Evolutionary conservation across 2,888 invertebrate genomes (phyloP).

Genomic region (Polydrusus tereticollis): DNA sequence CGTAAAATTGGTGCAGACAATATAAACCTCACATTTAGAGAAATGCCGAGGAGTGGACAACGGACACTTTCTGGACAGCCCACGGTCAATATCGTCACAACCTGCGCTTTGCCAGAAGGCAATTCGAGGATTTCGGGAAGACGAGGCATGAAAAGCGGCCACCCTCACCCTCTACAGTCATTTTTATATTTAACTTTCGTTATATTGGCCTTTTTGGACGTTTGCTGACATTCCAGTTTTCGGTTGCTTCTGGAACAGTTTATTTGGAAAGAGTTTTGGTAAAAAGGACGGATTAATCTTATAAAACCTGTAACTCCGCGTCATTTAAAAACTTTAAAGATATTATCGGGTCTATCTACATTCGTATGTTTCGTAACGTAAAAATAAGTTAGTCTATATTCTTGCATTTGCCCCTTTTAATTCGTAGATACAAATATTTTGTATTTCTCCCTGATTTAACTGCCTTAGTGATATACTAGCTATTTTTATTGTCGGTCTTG

Average conservation of each 20-base stretch:
- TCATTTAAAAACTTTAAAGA: too few relatives aligned
- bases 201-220: conserved; percentile 30
- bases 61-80: conserved; percentile 55
- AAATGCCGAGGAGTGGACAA: conserved; percentile 58
- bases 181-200: conserved; percentile 30
- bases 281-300: neutral
- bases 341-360: too few relatives aligned
- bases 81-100: conserved; percentile 59
- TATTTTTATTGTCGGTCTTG: too few relatives aligned
- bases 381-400: too few relatives aligned
- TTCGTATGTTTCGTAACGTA: too few relatives aligned
- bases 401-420: too few relatives aligned
- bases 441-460: too few relatives aligned
- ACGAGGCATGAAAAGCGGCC: conserved; percentile 29
- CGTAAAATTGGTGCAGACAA: conserved; percentile 24
- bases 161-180: conserved; percentile 25
- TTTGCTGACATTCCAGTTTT: conserved; percentile 19
- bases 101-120: conserved; percentile 55
- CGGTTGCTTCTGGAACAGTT: conserved; percentile 9
- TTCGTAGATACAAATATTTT: too few relatives aligned
- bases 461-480: too few relatives aligned
- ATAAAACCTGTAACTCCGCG: too few relatives aligned
- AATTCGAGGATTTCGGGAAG: conserved; percentile 28
- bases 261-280: conserved; percentile 11
- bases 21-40: neutral